These are phyloP conservation scores for Gambusia yucatana DNA, from an alignment of 2,797 vertebrate genomes.

Conservation along the genomic window DNA sequence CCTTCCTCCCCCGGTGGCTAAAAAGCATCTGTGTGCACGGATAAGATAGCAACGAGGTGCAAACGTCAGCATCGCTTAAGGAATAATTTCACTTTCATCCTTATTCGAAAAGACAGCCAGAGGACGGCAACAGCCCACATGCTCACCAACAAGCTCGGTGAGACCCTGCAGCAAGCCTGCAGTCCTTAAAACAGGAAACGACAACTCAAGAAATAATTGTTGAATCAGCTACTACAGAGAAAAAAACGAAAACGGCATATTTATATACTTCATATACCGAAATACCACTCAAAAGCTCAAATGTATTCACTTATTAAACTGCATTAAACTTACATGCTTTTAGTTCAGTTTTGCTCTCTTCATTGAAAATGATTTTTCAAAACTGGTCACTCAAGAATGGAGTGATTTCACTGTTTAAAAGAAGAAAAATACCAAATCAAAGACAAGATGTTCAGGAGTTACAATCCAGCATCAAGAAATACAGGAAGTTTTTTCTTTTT, in stretches of 20 bases:
- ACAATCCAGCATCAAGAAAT: background rate
- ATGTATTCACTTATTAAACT: background rate
- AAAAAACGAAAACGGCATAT: background rate
- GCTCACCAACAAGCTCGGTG: conserved; percentile 37
- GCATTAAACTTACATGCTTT: background rate
- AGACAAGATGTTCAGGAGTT: background rate
- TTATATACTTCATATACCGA: background rate
- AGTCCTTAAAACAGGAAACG: conserved; percentile 40
- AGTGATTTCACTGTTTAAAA: background rate
- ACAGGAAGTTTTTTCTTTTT: background rate
- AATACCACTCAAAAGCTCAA: background rate
- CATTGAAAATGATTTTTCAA: background rate
- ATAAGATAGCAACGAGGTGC: conserved; percentile 60
- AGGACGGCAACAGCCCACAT: conserved; percentile 51
- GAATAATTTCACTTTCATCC: conserved; percentile 54
- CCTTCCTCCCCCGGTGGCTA: conserved; percentile 38
- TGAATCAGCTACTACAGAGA: conserved; percentile 8
- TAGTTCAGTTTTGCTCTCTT: background rate
- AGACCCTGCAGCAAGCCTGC: conserved; percentile 53
- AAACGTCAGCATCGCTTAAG: conserved; percentile 48
- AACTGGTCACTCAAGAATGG: background rate
- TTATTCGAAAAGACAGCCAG: conserved; percentile 55
- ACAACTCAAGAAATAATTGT: conserved; percentile 22
- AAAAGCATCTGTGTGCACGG: conserved; percentile 64
- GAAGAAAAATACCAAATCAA: background rate